phyloP scores from a whole-genome alignment of 2,113 vertebrate genomes.

The Limnothrissa miodon region DNA sequence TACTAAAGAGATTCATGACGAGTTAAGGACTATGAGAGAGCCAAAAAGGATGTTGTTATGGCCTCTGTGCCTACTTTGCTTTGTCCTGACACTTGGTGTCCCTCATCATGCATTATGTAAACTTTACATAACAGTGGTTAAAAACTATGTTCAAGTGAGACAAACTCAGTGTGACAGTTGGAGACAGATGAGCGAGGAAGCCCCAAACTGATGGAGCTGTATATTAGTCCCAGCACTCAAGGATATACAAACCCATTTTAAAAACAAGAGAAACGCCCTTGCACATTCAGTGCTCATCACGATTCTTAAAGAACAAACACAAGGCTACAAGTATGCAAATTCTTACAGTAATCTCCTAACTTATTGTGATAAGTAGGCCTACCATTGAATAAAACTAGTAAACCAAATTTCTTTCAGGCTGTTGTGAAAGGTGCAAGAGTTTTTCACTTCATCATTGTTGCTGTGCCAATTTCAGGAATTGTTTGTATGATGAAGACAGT shows the following conservation, averaged over 20 bases:
- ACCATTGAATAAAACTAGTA: not conserved
- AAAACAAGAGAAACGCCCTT: not conserved
- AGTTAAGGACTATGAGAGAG: conserved; percentile 52
- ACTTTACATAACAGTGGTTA: conserved; percentile 55
- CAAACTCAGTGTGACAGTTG: conserved; percentile 56
- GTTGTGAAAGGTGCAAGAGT: not conserved
- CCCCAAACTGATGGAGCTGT: not conserved
- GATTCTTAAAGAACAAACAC: not conserved
- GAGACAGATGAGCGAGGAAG: not conserved
- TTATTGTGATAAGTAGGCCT: not conserved
- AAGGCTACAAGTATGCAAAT: not conserved
- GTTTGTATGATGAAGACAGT: not conserved
- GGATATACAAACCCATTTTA: conserved; percentile 2
- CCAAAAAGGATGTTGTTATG: conserved; percentile 53
- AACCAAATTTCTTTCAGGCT: not conserved
- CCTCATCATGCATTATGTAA: conserved; percentile 53
- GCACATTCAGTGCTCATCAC: not conserved
- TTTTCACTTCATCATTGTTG: not conserved
- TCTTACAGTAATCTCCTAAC: not conserved
- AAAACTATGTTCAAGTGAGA: conserved; percentile 26
- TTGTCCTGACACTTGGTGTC: conserved; percentile 43
- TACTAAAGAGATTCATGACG: conserved; percentile 54
- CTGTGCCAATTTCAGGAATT: not conserved
- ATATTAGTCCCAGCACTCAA: not conserved
- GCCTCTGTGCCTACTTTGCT: conserved; percentile 39